Conservation (phyloP, 2,888 invertebrate species). For the Iphiclides podalirius region DNA sequence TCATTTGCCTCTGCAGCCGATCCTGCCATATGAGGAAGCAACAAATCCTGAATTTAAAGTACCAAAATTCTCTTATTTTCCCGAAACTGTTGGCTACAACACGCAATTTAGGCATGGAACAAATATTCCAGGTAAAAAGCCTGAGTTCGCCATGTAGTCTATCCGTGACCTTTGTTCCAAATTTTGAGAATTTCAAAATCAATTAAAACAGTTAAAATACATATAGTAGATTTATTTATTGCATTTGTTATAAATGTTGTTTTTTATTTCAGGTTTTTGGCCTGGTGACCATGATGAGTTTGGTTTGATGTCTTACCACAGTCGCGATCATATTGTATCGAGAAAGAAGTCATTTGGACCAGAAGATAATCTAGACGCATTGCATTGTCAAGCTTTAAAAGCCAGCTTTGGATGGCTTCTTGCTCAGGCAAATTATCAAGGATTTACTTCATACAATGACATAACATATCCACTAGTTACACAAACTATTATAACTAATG, state of each 20-base stretch:
- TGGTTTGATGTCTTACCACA: constrained; percentile 87
- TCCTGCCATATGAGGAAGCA: constrained; percentile 79
- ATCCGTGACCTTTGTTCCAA: background rate
- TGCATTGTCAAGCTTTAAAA: constrained; percentile 87
- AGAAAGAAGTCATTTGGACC: constrained; percentile 72
- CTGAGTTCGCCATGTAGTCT: too few relatives aligned
- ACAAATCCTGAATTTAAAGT: constrained; percentile 78
- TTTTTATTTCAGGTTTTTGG: constrained; percentile 85
- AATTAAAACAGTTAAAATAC: background rate
- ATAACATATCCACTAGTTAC: constrained; percentile 94
- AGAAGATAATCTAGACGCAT: constrained; percentile 81
- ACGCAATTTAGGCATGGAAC: constrained; percentile 82
- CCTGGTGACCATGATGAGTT: constrained; percentile 89
- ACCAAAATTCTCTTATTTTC: constrained; percentile 80
- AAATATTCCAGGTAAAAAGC: constrained; percentile 87
- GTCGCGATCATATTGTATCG: constrained; percentile 79
- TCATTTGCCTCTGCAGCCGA: constrained; percentile 83
- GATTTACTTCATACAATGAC: constrained; percentile 95
- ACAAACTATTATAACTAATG: constrained; percentile 94
- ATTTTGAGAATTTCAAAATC: background rate
- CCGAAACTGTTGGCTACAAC: constrained; percentile 81
- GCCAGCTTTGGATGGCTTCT: constrained; percentile 90
- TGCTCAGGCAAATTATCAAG: constrained; percentile 89
- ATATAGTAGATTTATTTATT: background rate
- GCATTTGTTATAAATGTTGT: constrained; percentile 1